Evolutionary conservation across 2,797 vertebrate genomes (phyloP).

Genomic region (Sparidentex hasta): DNA sequence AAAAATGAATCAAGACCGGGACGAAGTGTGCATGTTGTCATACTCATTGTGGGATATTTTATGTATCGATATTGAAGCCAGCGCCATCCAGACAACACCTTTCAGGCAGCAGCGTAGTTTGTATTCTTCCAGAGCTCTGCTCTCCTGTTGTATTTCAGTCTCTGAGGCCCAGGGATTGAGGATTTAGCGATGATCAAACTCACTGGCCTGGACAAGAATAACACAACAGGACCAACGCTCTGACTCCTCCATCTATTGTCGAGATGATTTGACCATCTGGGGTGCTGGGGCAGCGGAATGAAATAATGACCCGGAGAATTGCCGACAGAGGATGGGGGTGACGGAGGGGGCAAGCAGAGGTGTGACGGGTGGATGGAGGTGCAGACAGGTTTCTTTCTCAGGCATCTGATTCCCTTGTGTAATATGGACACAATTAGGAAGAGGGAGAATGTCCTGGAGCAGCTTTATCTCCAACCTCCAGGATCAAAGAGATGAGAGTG

Average conservation of each 20-base stretch:
- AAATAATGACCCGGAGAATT: constrained; percentile 68
- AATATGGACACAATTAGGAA: constrained; percentile 54
- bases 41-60: not conserved
- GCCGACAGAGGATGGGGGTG: constrained; percentile 38
- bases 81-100: not conserved
- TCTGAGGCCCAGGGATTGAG: constrained; percentile 41
- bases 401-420: constrained; percentile 41
- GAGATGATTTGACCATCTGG: constrained; percentile 61
- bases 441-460: constrained; percentile 84
- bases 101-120: constrained; percentile 37
- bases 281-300: constrained; percentile 43
- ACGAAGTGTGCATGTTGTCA: not conserved
- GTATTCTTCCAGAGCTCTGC: constrained; percentile 52
- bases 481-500: constrained; percentile 83
- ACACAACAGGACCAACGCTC: constrained; percentile 59
- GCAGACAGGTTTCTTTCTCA: constrained; percentile 36
- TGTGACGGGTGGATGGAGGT: constrained; percentile 46
- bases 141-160: constrained; percentile 49
- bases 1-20: not conserved
- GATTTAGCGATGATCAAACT: constrained; percentile 66
- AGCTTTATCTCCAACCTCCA: constrained; percentile 82
- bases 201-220: constrained; percentile 63
- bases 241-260: constrained; percentile 60
- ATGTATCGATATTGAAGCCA: constrained; percentile 3
- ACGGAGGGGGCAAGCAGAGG: constrained; percentile 36